Conservation (phyloP, 2,888 invertebrate species). For the Hololepta plana region DNA sequence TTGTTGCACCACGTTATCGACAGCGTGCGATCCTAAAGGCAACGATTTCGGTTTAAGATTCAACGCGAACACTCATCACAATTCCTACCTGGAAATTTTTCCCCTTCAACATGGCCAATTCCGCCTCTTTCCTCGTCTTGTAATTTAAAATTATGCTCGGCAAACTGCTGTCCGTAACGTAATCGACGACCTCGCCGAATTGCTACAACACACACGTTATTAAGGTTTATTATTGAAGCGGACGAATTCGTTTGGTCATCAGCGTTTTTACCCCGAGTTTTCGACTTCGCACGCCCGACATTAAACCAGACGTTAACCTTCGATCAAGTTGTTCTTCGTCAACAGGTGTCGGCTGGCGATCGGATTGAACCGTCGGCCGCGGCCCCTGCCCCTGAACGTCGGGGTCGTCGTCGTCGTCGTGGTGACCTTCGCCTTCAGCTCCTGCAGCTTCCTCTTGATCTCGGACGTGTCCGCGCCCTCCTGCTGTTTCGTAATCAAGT, state of each 20-base stretch:
- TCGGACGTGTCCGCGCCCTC: constrained; percentile 76
- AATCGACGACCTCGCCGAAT: constrained; percentile 76
- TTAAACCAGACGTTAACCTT: constrained; percentile 12
- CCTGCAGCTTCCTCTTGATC: constrained; percentile 56
- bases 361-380: constrained; percentile 22
- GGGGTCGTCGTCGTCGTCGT: constrained; percentile 18
- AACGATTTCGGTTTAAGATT: background rate
- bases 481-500: constrained; percentile 75
- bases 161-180: constrained; percentile 50
- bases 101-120: constrained; percentile 58
- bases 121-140: constrained; percentile 60
- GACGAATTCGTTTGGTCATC: too few species aligned
- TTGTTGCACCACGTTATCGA: constrained; percentile 25
- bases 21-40: constrained; percentile 23
- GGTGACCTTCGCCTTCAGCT: constrained; percentile 43
- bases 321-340: constrained; percentile 23
- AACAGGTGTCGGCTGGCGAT: constrained; percentile 20
- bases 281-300: too few species aligned
- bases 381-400: constrained; percentile 17
- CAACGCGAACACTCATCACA: background rate
- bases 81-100: constrained; percentile 48
- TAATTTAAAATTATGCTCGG: constrained; percentile 63
- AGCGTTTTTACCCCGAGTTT: too few species aligned
- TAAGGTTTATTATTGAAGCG: too few species aligned
- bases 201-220: constrained; percentile 47